phyloP scores from a whole-genome alignment of 2,888 invertebrate genomes.

The Leptinotarsa tumamoca region DNA sequence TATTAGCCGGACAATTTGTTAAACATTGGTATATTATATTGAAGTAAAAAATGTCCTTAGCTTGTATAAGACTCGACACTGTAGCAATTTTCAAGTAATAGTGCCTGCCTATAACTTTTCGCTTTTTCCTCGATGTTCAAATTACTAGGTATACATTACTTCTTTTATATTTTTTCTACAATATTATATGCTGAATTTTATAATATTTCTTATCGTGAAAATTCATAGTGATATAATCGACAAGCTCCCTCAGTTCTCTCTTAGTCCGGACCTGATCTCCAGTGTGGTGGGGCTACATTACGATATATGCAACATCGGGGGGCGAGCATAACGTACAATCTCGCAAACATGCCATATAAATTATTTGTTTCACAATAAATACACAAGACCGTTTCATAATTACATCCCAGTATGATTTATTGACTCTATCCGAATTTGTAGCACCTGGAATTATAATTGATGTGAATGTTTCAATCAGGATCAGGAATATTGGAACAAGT shows the following conservation, averaged over 20 bases:
- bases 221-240: background rate
- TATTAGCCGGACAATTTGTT: too few species aligned
- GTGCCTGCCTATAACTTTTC: too few species aligned
- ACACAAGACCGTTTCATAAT: slow-evolving; percentile 53
- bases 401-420: slow-evolving; percentile 56
- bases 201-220: background rate
- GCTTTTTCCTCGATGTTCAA: too few species aligned
- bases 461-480: slow-evolving; percentile 50
- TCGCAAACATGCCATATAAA: slow-evolving; percentile 56
- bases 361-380: slow-evolving; percentile 58
- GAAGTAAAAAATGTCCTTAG: too few species aligned
- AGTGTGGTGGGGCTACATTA: slow-evolving; percentile 40
- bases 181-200: too few species aligned
- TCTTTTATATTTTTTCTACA: too few species aligned
- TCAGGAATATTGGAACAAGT: slow-evolving; percentile 1
- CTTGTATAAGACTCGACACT: too few species aligned
- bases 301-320: slow-evolving; percentile 49
- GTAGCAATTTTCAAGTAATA: too few species aligned
- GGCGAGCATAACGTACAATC: slow-evolving; percentile 39
- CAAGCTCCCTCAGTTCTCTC: background rate
- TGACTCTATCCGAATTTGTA: slow-evolving; percentile 53
- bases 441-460: slow-evolving; percentile 46
- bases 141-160: too few species aligned
- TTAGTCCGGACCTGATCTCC: slow-evolving; percentile 1
- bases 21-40: too few species aligned